Base-by-base conservation (phyloP, 1,140 invertebrate genomes). In the Musca vetustissima region DNA sequence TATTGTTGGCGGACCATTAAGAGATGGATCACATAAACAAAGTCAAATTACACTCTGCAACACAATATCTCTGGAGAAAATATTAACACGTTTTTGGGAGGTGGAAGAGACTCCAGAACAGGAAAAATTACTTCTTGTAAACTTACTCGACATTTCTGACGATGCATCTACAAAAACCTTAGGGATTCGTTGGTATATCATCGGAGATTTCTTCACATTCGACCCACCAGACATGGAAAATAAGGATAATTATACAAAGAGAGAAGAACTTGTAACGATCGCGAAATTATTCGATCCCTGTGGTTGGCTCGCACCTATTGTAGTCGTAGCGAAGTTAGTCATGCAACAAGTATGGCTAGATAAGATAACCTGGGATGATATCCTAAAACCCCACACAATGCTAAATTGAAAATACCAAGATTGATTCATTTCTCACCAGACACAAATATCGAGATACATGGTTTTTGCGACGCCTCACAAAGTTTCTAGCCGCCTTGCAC, bases 311-410 rank as follows among this genome's bases (percentile, higher is more conserved):
- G 21, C 36, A 15, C 32, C 21, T 9, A 48, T 65, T 14, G 47
- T 65, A 6, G 15, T 65, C 1, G 8, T 9, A 11, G 36, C 61
- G 24, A 55, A 55, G 24, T 14, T 55, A 24, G 21, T 17, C 11
- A 21, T 53, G 52, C 52, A 53, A 24, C 52, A 53, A 53, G 11
- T 53, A 13, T 53, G 52, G 52, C 17, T 55, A 14, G 7, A 65
- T 15, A 67, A 75, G 15, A 11, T 76, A 11, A 71, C 70, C 4
- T 85, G 83, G 83, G 84, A 85, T 22, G 52, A 55, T 53, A 70
- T 21, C 17, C 66, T 22, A 59, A 64, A 64, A 24, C 64, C 49
- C 11, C 77, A 75, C 73, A 74, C 15, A 21, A 19, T 24, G 32
- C 48, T 50, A 13, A 17, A n/a, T 72, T 9, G 72, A 22, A 64